Evolutionary conservation across 1,140 invertebrate species (phyloP), one percentile per base, ranked within the genome.

Genomic region (Caerostris extrusa): DNA sequence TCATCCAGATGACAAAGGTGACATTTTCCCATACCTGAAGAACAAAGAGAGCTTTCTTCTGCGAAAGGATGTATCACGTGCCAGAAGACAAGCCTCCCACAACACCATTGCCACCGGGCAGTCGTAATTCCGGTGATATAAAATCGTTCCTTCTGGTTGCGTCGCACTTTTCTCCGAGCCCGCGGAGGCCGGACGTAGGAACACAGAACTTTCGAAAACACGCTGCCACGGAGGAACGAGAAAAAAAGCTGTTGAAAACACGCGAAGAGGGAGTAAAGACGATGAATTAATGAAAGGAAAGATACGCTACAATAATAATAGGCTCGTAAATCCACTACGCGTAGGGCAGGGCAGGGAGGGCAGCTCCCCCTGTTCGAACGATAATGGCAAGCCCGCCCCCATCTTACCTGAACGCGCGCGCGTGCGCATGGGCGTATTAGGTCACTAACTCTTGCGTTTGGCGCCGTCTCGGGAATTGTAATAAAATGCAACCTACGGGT

Each of bases 401-500:
- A 19, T 58, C 50, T n/a, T 53, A 53, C 71, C 71, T 53, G 34
- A 77, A 8, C 50, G 71, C 71, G 71, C 71, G 34, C 55, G 55
- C n/a, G 34, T 34, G 14, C 19, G 82, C 82, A 85, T 85, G 57
- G 82, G 82, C 82, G 82, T 85, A 85, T 85, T 85, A 85, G 82
- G 82, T 85, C 82, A 85, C 55, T 85, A 85, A 85, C 82, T 85
- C 82, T 85, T 85, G 2, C 55, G 7, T 58, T 56, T 85, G 82
- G 82, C 82, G 82, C 82, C 82, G 82, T 85, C 82, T 56, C 82
- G 57, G 19, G 57, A 85, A 57, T 85, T 58, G 82, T 85, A 85
- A 85, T 85, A 85, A 85, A 85, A 85, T 85, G 82, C 82, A 14
- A 85, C 82, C 82, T 85, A 85, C 82, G 55, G 57, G 3, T 81